phyloP scores from a whole-genome alignment of 2,888 invertebrate species.

The Sarcophaga subvicina region DNA sequence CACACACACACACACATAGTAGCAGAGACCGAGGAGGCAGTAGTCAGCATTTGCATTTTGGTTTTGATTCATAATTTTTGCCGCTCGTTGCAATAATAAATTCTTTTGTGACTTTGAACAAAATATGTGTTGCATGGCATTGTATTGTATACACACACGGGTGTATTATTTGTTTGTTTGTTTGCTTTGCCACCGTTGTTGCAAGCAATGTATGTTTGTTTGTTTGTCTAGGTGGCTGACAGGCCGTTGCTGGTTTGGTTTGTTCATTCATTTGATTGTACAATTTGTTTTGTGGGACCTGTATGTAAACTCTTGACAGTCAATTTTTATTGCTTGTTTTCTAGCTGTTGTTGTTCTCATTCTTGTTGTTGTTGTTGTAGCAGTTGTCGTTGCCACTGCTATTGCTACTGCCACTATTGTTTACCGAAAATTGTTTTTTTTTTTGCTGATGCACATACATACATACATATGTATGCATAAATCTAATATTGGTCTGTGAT shows the following conservation, averaged over 20 bases:
- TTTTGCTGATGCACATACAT: neutral
- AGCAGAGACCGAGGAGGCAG: constrained; percentile 5
- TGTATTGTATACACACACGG: neutral
- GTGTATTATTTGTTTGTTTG: constrained; percentile 47
- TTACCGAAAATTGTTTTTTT: constrained; percentile 12
- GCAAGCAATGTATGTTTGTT: neutral
- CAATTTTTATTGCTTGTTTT: constrained; percentile 11
- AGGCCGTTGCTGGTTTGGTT: constrained; percentile 15
- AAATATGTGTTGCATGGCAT: neutral
- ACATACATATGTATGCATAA: neutral
- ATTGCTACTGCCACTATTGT: constrained; percentile 24
- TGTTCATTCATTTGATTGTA: neutral
- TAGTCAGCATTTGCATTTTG: constrained; percentile 21
- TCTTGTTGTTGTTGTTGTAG: neutral
- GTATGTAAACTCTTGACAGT: constrained; percentile 56
- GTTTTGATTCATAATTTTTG: constrained; percentile 64
- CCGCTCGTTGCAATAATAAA: constrained; percentile 74
- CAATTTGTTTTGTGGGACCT: constrained; percentile 60
- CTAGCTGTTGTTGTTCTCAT: neutral
- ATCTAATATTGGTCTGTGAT: neutral
- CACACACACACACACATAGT: neutral
- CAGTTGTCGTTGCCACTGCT: neutral
- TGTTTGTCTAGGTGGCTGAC: constrained; percentile 24
- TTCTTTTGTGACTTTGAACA: constrained; percentile 73
- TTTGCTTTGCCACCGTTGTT: neutral